These are phyloP conservation scores for Etia nguti DNA, from an alignment of 2,113 vertebrate species.

Conservation along the genomic window DNA sequence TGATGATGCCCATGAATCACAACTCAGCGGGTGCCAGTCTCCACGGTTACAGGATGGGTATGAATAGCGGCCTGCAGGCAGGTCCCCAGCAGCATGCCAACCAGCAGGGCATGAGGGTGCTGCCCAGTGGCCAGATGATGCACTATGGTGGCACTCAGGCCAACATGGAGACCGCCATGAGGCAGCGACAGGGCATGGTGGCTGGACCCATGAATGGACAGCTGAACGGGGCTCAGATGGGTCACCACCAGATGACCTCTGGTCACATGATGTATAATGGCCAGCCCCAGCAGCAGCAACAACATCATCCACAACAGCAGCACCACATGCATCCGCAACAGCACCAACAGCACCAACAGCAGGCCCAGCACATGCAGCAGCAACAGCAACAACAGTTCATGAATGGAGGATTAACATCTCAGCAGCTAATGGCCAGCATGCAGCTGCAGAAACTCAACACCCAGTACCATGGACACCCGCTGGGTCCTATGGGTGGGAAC, in stretches of 20 bases:
- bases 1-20: slow-evolving; percentile 94
- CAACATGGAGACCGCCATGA: slow-evolving; percentile 79
- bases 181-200: slow-evolving; percentile 76
- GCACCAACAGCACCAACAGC: slow-evolving; percentile 51
- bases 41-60: slow-evolving; percentile 83
- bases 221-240: slow-evolving; percentile 77
- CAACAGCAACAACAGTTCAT: slow-evolving; percentile 81
- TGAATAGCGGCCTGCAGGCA: slow-evolving; percentile 76
- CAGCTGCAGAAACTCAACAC: slow-evolving; percentile 92
- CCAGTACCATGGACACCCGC: slow-evolving; percentile 85
- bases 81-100: slow-evolving; percentile 80
- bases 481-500: slow-evolving; percentile 74
- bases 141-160: slow-evolving; percentile 79
- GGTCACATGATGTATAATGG: slow-evolving; percentile 78
- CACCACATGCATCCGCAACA: slow-evolving; percentile 62
- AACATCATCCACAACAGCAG: slow-evolving; percentile 65
- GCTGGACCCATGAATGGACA: slow-evolving; percentile 78
- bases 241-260: slow-evolving; percentile 73
- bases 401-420: slow-evolving; percentile 78
- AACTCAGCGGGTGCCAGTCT: slow-evolving; percentile 73
- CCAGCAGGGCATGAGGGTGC: slow-evolving; percentile 75
- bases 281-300: slow-evolving; percentile 65
- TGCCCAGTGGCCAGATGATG: slow-evolving; percentile 79
- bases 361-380: slow-evolving; percentile 39
- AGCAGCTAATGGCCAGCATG: slow-evolving; percentile 89